Base-by-base conservation (phyloP, 2,797 vertebrate species). In the Chaenodraco wilsoni region DNA sequence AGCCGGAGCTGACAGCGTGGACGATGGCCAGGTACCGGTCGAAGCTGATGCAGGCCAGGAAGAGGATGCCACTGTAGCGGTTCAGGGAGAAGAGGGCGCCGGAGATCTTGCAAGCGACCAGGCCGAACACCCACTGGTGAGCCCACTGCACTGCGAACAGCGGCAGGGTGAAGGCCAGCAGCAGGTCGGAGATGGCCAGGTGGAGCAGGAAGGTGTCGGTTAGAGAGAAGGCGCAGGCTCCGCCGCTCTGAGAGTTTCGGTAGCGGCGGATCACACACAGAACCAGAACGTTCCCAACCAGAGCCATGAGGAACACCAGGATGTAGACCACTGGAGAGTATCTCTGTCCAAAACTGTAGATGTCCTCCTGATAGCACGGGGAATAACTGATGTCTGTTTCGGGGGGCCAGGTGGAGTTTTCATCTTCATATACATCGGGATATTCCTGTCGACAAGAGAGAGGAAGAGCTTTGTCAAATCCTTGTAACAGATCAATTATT, bases 1-100 rank as follows among this genome's bases (percentile, higher is more conserved):
- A 95, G 56, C 91, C 84, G 0, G 92, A 86, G 44, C 90, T 91
- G 55, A 95, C 77, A 0, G 94, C 95, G 1, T 95, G 94, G 9
- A 96, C 95, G 2, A 97, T 95, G 64, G 94, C 94, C 76, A 96
- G 82, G 88, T 96, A 97, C 31, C 96, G 92, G 84, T 96, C 95
- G 1, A 96, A 91, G 83, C 95, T 96, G 83, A 97, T 94, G 91
- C 95, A 95, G 13, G 92, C 93, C 69, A 97, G 88, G 84, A 97
- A 95, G 4, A 96, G 93, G 75, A 95, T 91, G n/a, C 94, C 93
- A 44, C 95, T 94, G 87, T 95, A 96, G 66, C 95, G 90, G 85
- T 96, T 96, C 56, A 96, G 73, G 1, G 94, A 94, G 65, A 95
- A 95, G 37, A 96, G 78, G n/a, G 94, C 93, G 5, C 94, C 92